Evolutionary conservation across 2,113 vertebrate genomes (phyloP), one percentile per base, ranked within the genome.

Genomic region (Castor canadensis): DNA sequence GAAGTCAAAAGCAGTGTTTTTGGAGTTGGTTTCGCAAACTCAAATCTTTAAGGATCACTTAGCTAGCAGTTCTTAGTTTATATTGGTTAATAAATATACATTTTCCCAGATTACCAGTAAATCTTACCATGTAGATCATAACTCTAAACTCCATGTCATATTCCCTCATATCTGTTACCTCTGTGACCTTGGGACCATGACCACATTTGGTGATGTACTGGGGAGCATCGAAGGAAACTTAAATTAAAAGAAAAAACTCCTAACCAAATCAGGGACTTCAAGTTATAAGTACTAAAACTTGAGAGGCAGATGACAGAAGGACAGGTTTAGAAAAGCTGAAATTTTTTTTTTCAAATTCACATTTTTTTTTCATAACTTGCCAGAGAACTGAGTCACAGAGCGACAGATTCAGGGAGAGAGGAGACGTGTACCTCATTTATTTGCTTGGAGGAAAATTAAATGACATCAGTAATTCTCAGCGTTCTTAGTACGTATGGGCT

Each of bases 301-400:
- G 45, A 30, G 32, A 91, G 76, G 22, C n/a, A 77, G 40, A 69
- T 22, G n/a, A 32, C 67, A 58, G 28, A 43, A 20, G 6, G 20
- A 24, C 10, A 76, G 15, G 43, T 79, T 83, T 93, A 38, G 47
- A 56, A 40, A 80, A 40, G 17, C 99, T n/a, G n/a, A n/a, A n/a
- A n/a, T n/a, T n/a, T n/a, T n/a, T n/a, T 58, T 26, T 73, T 32
- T 38, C 35, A 86, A 75, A 82, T 62, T 40, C 32, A 15, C 0
- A 16, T 47, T 24, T 43, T n/a, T n/a, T 82, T 20, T 43, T 52
- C 32, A 24, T 35, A 86, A 76, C 32, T 75, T n/a, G 66, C 16
- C 17, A 76, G 43, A 85, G 9, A 76, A 19, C 2, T 43, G 26
- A 56, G 56, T 62, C 75, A 86, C 32, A 88, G 16, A 72, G 22